Conservation (phyloP, 2,113 vertebrate genomes). For the Phyllostomus hastatus region DNA sequence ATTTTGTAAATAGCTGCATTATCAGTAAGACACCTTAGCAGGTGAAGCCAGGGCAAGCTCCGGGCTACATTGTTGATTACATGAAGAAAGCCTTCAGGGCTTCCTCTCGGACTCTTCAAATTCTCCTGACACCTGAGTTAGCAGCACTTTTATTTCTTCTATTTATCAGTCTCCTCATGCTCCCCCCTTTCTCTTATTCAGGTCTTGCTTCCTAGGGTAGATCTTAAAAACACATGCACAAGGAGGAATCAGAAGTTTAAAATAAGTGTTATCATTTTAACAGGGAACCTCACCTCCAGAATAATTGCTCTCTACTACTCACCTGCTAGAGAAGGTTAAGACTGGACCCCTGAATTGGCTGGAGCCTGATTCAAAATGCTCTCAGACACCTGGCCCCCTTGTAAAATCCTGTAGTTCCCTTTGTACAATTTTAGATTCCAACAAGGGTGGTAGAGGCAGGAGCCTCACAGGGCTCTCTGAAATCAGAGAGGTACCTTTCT, state of each 20-base stretch:
- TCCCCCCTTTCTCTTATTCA: background rate
- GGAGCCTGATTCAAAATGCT: background rate
- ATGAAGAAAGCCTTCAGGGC: background rate
- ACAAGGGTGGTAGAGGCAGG: background rate
- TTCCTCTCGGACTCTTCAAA: background rate
- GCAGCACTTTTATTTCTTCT: background rate
- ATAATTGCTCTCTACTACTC: background rate
- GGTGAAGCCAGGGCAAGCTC: background rate
- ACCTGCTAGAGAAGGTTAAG: background rate
- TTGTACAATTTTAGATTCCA: background rate
- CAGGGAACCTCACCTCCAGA: background rate
- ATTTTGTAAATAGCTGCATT: background rate
- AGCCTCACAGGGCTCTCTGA: background rate
- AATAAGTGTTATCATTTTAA: background rate
- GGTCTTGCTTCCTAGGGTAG: background rate
- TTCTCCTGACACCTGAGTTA: background rate
- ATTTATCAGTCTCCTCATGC: background rate
- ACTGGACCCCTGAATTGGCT: background rate
- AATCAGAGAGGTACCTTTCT: background rate
- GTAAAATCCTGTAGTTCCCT: background rate
- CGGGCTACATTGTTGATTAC: background rate
- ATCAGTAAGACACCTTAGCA: background rate
- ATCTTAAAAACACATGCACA: background rate
- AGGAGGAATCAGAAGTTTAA: background rate
- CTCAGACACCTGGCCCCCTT: background rate